Base-by-base conservation (phyloP, 1,140 invertebrate genomes). In the Bacillus rossius region DNA sequence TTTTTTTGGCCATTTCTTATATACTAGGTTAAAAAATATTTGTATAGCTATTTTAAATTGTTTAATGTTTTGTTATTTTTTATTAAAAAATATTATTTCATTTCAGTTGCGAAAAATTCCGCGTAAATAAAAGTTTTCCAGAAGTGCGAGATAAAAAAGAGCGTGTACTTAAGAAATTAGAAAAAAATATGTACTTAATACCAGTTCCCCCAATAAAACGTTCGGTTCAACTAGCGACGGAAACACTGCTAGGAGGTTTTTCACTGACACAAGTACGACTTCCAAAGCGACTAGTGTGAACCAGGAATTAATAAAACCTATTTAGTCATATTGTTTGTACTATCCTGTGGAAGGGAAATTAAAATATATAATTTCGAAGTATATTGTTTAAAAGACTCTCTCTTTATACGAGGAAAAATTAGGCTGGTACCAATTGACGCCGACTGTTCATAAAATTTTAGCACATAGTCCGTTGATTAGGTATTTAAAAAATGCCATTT, bases 201-300 rank as follows among this genome's bases (percentile, higher is more conserved):
- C 29, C 29, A 34, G 29, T 7, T 34, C 10, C 5, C 41, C 60
- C 61, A 10, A 67, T 61, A 54, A 59, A 49, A n/a, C 64, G 63
- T 16, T 53, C 55, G 71, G 70, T 19, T 65, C 62, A 10, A 67
- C 69, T 8, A 74, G 73, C 57, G 67, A 70, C 59, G 69, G 68
- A 16, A 74, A 75, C 61, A 71, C 68, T 10, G 65, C 64, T 17
- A 64, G 71, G 57, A 53, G 65, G 56, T 72, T 74, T 64, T 73
- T 72, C 54, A 38, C 53, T 43, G 45, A 71, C 52, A 52, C 65
- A n/a, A 51, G 61, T 42, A 51, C 65, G 62, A 60, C 65, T 57
- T 61, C 67, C 52, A 49, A 61, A 54, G 73, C 75, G 37, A 73
- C 59, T 10, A 10, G 29, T 34, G 29, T 34, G 29, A 10, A 34